Conservation (phyloP, 2,888 invertebrate genomes). For the Nomada ruficornis region DNA sequence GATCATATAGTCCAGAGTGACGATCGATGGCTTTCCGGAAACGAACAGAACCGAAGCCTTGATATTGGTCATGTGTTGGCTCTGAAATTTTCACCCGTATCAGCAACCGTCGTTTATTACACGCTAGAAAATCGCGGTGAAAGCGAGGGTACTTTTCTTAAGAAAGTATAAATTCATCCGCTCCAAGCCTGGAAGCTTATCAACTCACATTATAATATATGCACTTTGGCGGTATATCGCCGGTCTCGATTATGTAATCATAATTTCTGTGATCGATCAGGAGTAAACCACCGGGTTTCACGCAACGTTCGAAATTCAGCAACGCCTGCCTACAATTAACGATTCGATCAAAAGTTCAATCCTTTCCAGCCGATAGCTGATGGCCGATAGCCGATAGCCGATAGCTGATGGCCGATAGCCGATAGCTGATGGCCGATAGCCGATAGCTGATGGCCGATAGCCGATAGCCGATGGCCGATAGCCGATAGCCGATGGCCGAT, state of each 20-base stretch:
- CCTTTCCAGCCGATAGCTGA: too few relatives aligned
- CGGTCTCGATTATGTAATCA: constrained; percentile 91
- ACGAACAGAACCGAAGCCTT: constrained; percentile 94
- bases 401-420: background rate
- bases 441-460: too few relatives aligned
- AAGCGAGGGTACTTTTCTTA: background rate
- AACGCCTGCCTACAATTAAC: constrained; percentile 87
- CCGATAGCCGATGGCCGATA: too few relatives aligned
- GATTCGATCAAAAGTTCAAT: background rate
- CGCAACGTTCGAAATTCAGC: constrained; percentile 91
- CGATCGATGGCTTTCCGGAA: constrained; percentile 90
- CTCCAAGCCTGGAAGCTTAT: background rate
- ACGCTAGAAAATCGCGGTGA: background rate
- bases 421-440: too few relatives aligned
- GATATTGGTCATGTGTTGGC: constrained; percentile 92
- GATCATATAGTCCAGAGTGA: constrained; percentile 93
- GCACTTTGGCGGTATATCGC: constrained; percentile 92
- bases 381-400: too few relatives aligned
- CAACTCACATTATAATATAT: constrained; percentile 94
- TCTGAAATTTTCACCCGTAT: constrained; percentile 85
- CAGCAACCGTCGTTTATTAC: background rate
- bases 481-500: background rate
- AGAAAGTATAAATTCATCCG: background rate
- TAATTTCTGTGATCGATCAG: constrained; percentile 96
- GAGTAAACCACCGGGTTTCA: constrained; percentile 93